Conservation (phyloP, 2,888 invertebrate genomes). For the Axea sp. region DNA sequence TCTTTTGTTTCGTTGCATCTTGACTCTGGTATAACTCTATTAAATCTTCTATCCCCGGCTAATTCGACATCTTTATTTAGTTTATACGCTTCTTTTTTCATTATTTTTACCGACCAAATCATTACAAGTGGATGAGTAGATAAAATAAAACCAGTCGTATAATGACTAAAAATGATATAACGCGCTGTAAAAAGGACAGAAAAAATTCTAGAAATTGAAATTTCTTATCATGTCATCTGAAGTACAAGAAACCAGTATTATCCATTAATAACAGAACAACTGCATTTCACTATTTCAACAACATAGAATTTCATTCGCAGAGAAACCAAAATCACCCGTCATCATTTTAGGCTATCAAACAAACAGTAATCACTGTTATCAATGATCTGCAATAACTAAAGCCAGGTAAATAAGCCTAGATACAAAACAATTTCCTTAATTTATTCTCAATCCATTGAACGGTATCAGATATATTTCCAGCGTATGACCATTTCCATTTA, state of each 20-base stretch:
- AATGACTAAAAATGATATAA: conserved; percentile 3
- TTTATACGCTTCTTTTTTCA: conserved; percentile 5
- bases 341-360: conserved; percentile 37
- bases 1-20: conserved; percentile 5
- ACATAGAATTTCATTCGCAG: too few relatives aligned
- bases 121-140: not conserved
- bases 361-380: conserved; percentile 33
- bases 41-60: conserved; percentile 18
- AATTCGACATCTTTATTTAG: conserved; percentile 29
- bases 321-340: too few relatives aligned
- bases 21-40: conserved; percentile 2
- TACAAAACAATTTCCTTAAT: conserved; percentile 37
- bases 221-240: conserved; percentile 11
- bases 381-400: conserved; percentile 22
- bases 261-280: not conserved
- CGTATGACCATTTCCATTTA: conserved; percentile 14
- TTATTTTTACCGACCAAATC: not conserved
- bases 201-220: conserved; percentile 17
- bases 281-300: not conserved
- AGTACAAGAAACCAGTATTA: not conserved
- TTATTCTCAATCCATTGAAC: conserved; percentile 27
- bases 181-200: not conserved
- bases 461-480: conserved; percentile 30
- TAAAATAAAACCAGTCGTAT: conserved; percentile 10
- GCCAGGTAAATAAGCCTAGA: conserved; percentile 15